Conservation (phyloP, 2,113 vertebrate species). For the Syngnathus scovelli region DNA sequence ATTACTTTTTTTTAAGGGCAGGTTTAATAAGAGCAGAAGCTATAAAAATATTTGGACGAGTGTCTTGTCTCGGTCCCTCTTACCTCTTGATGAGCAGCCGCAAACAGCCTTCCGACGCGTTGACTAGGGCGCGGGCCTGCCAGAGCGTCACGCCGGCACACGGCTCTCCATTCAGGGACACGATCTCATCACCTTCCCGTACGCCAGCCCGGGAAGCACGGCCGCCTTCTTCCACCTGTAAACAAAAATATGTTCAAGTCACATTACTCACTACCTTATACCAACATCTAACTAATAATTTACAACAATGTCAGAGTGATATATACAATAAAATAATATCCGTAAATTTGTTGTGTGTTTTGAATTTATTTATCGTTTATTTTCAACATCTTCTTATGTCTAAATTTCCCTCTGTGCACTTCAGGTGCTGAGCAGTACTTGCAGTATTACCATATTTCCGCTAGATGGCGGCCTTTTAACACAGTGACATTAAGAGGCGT, state of each 20-base stretch:
- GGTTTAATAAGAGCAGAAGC: no score
- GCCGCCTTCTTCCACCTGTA: slow-evolving; percentile 71
- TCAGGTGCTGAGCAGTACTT: not conserved
- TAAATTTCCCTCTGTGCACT: no score
- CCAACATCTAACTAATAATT: no score
- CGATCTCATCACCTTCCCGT: slow-evolving; percentile 83
- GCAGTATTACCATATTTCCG: slow-evolving; percentile 34
- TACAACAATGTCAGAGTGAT: no score
- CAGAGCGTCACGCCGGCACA: slow-evolving; percentile 81
- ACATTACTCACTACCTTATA: not conserved
- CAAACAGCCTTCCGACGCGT: slow-evolving; percentile 76
- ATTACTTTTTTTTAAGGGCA: no score
- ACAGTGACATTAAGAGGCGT: not conserved
- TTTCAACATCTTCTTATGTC: no score
- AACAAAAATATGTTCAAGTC: slow-evolving; percentile 7
- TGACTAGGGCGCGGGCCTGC: slow-evolving; percentile 78
- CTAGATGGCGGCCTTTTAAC: slow-evolving; percentile 39
- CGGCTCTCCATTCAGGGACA: slow-evolving; percentile 85
- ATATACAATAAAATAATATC: not conserved
- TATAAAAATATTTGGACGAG: not conserved
- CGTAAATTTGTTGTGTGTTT: not conserved
- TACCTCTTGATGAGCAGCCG: slow-evolving; percentile 91
- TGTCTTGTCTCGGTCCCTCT: no score
- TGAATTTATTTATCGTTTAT: not conserved
- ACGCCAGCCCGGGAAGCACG: slow-evolving; percentile 81